Conservation (phyloP, 2,888 invertebrate genomes). For the Andrena hattorfiana region DNA sequence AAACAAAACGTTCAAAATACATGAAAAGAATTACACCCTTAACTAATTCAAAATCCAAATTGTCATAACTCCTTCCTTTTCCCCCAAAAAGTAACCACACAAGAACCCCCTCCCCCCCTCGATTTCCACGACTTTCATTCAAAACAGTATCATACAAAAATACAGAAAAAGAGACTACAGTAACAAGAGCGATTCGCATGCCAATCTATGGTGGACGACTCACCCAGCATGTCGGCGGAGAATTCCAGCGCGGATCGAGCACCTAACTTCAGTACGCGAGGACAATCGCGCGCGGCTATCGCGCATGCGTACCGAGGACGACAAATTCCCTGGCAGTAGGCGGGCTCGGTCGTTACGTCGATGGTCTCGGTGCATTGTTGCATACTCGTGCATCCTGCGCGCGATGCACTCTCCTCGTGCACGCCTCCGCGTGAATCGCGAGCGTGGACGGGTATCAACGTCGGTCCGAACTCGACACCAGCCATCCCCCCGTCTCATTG, state of each 20-base stretch:
- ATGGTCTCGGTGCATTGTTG: constrained; percentile 48
- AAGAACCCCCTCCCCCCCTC: not conserved
- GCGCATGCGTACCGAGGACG: constrained; percentile 41
- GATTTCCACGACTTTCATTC: not conserved
- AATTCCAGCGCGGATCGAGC: constrained; percentile 51
- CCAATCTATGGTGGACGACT: constrained; percentile 19
- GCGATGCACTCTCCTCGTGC: constrained; percentile 15
- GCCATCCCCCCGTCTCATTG: constrained; percentile 17
- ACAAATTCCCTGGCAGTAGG: constrained; percentile 61
- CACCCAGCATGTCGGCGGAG: constrained; percentile 39
- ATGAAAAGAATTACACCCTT: too few relatives aligned
- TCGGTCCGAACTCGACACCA: constrained; percentile 25
- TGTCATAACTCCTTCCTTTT: too few relatives aligned
- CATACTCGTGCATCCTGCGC: constrained; percentile 16
- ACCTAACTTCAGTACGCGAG: constrained; percentile 37
- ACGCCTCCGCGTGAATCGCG: constrained; percentile 48
- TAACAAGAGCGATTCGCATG: not conserved
- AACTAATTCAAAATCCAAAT: not conserved
- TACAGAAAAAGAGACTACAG: not conserved
- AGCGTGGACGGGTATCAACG: constrained; percentile 37
- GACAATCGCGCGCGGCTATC: constrained; percentile 42
- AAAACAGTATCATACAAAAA: not conserved
- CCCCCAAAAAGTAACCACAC: too few relatives aligned
- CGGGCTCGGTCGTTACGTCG: constrained; percentile 60
- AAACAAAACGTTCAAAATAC: too few relatives aligned